Conservation (phyloP, 2,797 vertebrate species). For the Argyrosomus regius region DNA sequence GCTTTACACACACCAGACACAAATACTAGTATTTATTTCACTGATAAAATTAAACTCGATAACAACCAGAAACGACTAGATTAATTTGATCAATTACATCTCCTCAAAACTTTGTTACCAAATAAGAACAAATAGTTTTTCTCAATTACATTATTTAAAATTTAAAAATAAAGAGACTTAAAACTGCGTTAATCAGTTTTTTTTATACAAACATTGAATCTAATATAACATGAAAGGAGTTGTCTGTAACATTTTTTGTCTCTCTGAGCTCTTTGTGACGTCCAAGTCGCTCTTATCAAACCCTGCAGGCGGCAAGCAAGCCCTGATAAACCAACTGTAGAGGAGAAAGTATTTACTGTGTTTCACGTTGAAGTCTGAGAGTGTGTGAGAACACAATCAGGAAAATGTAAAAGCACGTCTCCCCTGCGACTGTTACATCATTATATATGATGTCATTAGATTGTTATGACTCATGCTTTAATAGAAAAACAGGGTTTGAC, state of each 20-base stretch:
- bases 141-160: not conserved
- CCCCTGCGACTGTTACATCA: too few relatives aligned
- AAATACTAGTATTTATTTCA: not conserved
- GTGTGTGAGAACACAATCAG: not conserved
- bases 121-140: not conserved
- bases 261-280: not conserved
- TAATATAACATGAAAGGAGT: not conserved
- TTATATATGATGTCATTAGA: too few relatives aligned
- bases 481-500: too few relatives aligned
- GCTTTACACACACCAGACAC: not conserved
- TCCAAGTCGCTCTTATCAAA: constrained; percentile 5
- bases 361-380: not conserved
- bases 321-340: not conserved
- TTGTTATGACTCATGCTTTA: too few relatives aligned
- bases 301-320: not conserved
- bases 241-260: not conserved
- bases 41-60: not conserved
- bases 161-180: not conserved
- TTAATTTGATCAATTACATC: not conserved
- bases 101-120: too few relatives aligned
- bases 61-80: not conserved
- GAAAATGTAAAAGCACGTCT: not conserved
- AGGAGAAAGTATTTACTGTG: not conserved
- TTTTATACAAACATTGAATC: not conserved
- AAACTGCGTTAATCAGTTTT: not conserved